Evolutionary conservation across 2,888 invertebrate genomes (phyloP).

Genomic region (Mystacides longicornis): DNA sequence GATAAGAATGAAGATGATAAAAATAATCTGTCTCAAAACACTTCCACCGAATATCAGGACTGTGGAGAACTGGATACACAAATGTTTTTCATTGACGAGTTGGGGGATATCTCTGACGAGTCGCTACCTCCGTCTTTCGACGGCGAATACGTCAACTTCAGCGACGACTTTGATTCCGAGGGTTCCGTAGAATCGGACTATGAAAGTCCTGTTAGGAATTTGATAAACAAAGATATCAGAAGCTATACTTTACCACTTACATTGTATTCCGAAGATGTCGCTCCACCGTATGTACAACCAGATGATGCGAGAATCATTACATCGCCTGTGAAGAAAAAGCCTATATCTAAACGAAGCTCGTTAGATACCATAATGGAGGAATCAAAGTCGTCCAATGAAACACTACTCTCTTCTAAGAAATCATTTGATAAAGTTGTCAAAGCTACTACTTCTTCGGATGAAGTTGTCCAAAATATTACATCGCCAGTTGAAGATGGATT

Average conservation of each 20-base stretch:
- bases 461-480: not conserved
- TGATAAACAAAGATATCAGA: conserved; percentile 44
- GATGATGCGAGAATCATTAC: conserved; percentile 33
- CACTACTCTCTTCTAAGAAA: not conserved
- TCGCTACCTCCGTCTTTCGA: conserved; percentile 11
- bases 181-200: conserved; percentile 32
- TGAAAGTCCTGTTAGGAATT: conserved; percentile 42
- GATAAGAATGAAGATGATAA: not conserved
- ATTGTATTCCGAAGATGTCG: conserved; percentile 39
- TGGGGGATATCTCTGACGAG: conserved; percentile 1
- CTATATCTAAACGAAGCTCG: conserved; percentile 6
- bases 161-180: conserved; percentile 38
- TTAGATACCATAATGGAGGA: conserved; percentile 45
- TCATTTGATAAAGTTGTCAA: too few relatives aligned
- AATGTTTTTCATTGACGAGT: not conserved
- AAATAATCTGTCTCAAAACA: too few relatives aligned
- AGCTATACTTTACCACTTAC: conserved; percentile 45
- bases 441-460: too few relatives aligned
- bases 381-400: conserved; percentile 6
- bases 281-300: conserved; percentile 8
- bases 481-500: not conserved
- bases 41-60: not conserved
- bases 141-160: conserved; percentile 46
- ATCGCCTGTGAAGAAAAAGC: conserved; percentile 32
- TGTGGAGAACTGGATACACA: not conserved